Evolutionary conservation across 2,113 vertebrate species (phyloP).

Genomic region (Salminus brasiliensis): DNA sequence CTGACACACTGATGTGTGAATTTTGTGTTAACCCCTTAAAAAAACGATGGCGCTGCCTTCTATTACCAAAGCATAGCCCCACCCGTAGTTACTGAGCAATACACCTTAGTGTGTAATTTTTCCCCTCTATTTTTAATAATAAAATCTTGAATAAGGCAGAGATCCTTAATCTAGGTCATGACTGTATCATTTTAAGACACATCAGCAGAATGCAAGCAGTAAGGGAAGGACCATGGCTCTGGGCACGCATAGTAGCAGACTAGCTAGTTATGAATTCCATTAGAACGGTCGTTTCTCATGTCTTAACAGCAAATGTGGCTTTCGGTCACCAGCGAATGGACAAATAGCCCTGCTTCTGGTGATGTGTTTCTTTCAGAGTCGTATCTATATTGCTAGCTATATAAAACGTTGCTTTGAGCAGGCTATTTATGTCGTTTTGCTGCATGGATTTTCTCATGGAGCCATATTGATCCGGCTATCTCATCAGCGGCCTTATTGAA

Average conservation of each 20-base stretch:
- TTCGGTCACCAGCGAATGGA: not conserved
- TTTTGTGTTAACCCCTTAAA: no score
- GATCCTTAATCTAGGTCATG: constrained; percentile 47
- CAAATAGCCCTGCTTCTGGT: not conserved
- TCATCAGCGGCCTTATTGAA: constrained; percentile 52
- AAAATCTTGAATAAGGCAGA: constrained; percentile 15
- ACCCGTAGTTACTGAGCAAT: no score
- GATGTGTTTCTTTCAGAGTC: not conserved
- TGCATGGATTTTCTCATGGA: constrained; percentile 26
- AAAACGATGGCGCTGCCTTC: no score
- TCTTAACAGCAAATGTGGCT: not conserved
- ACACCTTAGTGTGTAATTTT: no score
- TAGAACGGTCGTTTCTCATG: not conserved
- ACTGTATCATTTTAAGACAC: not conserved
- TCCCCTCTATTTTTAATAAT: not conserved
- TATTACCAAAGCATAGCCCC: no score
- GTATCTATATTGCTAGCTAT: not conserved
- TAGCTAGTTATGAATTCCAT: not conserved
- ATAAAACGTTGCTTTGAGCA: not conserved
- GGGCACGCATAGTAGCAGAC: not conserved
- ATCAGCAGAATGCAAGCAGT: not conserved
- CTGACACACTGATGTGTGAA: no score
- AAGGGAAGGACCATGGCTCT: no score
- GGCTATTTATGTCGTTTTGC: constrained; percentile 43
- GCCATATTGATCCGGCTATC: constrained; percentile 57